Conservation (phyloP, 2,888 invertebrate genomes). For the Hydriomena furcata region DNA sequence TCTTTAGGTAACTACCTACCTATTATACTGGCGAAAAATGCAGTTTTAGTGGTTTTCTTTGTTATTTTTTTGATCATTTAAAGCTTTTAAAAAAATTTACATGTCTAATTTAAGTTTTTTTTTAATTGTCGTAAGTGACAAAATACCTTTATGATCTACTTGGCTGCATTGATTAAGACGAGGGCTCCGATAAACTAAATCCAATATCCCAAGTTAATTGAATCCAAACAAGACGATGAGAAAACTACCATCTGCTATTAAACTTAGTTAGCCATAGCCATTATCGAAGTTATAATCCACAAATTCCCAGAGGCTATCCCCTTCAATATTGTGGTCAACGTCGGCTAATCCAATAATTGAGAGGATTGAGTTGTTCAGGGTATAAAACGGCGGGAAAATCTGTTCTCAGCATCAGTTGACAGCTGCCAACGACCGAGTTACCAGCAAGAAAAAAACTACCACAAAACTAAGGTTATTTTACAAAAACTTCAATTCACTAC, state of each 20-base stretch:
- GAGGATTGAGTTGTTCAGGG: constrained; percentile 44
- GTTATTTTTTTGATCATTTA: too few relatives aligned
- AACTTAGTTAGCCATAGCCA: too few relatives aligned
- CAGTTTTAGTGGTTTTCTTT: too few relatives aligned
- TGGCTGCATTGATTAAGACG: too few relatives aligned
- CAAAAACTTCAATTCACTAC: too few relatives aligned
- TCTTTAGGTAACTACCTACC: too few relatives aligned
- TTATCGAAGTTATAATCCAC: constrained; percentile 67
- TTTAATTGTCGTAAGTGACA: too few relatives aligned
- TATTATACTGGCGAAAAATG: too few relatives aligned
- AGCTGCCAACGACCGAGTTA: constrained; percentile 51
- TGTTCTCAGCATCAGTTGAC: constrained; percentile 62
- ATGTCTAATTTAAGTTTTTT: too few relatives aligned
- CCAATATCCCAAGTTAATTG: constrained; percentile 32
- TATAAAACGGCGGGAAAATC: constrained; percentile 66
- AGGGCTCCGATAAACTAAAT: too few relatives aligned
- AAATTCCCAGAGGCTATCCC: constrained; percentile 45
- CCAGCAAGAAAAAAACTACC: constrained; percentile 45
- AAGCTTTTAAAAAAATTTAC: too few relatives aligned
- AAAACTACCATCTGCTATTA: constrained; percentile 32
- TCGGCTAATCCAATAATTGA: constrained; percentile 77
- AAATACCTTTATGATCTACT: too few relatives aligned
- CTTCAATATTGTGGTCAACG: constrained; percentile 68
- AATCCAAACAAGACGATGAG: constrained; percentile 24
- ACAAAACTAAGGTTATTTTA: constrained; percentile 43